Evolutionary conservation across 2,797 vertebrate species (phyloP).

Genomic region (Gadopsis bispinosus): DNA sequence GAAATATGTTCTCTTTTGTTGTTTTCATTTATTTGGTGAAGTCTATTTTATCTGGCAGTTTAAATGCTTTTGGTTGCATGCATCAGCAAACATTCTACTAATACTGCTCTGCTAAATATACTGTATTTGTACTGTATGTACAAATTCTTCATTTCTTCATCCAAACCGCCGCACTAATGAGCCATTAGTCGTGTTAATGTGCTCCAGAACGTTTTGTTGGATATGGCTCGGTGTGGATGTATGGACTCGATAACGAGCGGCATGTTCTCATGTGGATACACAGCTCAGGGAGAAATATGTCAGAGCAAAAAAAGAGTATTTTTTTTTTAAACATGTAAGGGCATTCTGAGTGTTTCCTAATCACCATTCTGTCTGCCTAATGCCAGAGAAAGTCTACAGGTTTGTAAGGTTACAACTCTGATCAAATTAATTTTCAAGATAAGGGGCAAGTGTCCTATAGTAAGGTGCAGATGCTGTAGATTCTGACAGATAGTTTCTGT

Average conservation of each 20-base stretch:
- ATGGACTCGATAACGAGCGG: slow-evolving; percentile 32
- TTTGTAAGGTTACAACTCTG: too few species aligned
- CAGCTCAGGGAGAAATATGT: slow-evolving; percentile 12
- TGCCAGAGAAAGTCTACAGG: background rate
- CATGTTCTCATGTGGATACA: slow-evolving; percentile 4
- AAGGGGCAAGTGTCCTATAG: background rate
- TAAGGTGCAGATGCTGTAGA: background rate
- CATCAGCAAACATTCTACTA: slow-evolving; percentile 28
- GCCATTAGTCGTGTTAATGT: slow-evolving; percentile 37
- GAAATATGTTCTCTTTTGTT: background rate
- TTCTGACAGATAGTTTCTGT: background rate
- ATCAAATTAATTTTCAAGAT: background rate
- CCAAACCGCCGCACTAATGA: slow-evolving; percentile 42
- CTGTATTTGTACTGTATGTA: slow-evolving; percentile 1
- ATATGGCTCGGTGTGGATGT: slow-evolving; percentile 10
- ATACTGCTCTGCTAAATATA: slow-evolving; percentile 14
- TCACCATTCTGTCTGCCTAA: background rate
- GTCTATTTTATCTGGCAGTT: slow-evolving; percentile 14
- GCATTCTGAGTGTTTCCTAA: background rate
- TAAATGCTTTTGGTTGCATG: slow-evolving; percentile 1
- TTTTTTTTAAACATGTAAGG: background rate
- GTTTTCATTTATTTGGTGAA: background rate
- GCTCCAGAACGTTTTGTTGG: slow-evolving; percentile 20
- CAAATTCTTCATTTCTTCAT: slow-evolving; percentile 13
- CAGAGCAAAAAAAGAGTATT: background rate